Evolutionary conservation across 2,888 invertebrate genomes (phyloP), one percentile per base, ranked within the genome.

Genomic region (Thalpophila matura): DNA sequence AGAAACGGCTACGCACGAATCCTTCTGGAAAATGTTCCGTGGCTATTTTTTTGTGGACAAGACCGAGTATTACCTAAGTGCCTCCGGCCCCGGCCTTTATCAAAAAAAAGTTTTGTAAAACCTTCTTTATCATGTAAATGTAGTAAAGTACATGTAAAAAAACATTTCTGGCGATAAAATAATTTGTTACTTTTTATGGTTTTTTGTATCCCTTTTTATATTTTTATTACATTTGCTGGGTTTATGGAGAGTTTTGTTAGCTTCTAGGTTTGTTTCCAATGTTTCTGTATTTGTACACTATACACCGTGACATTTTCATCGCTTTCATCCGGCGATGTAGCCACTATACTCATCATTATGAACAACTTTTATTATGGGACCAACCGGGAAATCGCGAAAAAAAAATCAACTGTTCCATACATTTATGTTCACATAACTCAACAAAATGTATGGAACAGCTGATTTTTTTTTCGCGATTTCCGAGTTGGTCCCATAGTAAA

Each of bases 91-190:
- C 71, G 62, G 37, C 47, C 38, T 43, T 46, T 31, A 49, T 22
- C 2, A 43, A n/a, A 51, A 71, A 63, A 66, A 54, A 20, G 31
- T 58, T 38, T 26, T 24, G 37, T 18, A 38, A 58, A 75, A 59
- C 65, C 45, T 53, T 24, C 35, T 74, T 79, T 79, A 53, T 79
- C 38, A 70, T 75, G 71, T 61, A 56, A 61, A 75, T 70, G 54
- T 10, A 54, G 29, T 54, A 47, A 16, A 31, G 35, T 35, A 69
- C 31, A 59, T 74, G 58, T 59, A 38, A 58, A 57, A n/a, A 67
- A 74, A 9, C 45, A 35, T 55, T 74, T 31, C 35, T 12, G 50
- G 60, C 42, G 35, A 51, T 73, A 54, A 58, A 74, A 57, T 63
- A 37, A 55, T 68, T 63, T 63, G 47, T 29, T 40, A 16, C 35